These are phyloP conservation scores for Sclerurus mexicanus DNA, from an alignment of 2,113 vertebrate genomes.

Conservation along the genomic window DNA sequence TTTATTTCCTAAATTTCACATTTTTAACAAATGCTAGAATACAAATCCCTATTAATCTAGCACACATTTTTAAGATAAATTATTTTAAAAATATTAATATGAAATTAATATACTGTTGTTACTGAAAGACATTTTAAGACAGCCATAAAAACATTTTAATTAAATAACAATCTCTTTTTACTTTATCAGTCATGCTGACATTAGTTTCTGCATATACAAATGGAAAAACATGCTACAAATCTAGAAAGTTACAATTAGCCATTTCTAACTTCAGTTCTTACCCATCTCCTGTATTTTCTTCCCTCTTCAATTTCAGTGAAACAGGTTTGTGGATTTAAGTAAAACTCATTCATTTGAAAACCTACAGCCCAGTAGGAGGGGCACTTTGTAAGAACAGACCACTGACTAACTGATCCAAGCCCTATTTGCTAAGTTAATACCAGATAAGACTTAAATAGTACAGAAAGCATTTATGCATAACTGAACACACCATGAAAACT, in stretches of 20 bases:
- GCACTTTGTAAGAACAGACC: not conserved
- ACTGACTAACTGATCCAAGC: slow-evolving; percentile 3
- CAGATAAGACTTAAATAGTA: slow-evolving; percentile 30
- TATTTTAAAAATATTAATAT: not conserved
- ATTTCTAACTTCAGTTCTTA: not conserved
- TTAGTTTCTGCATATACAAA: not conserved
- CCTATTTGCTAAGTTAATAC: slow-evolving; percentile 31
- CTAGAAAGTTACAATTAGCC: not conserved
- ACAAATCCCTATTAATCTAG: not conserved
- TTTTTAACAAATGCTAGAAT: not conserved
- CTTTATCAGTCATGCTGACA: not conserved
- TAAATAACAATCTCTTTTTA: not conserved
- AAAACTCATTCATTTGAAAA: slow-evolving; percentile 38
- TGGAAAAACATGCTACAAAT: not conserved
- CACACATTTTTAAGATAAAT: not conserved
- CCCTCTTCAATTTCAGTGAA: slow-evolving; percentile 8
- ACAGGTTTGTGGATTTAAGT: not conserved
- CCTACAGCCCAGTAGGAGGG: slow-evolving; percentile 26
- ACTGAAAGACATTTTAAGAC: not conserved
- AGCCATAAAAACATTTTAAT: not conserved
- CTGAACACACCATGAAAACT: not conserved
- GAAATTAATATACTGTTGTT: not conserved
- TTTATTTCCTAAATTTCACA: not conserved
- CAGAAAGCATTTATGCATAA: slow-evolving; percentile 11
- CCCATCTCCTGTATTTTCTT: slow-evolving; percentile 55